Conservation (phyloP, 2,113 vertebrate species). For the Euleptes europaea region DNA sequence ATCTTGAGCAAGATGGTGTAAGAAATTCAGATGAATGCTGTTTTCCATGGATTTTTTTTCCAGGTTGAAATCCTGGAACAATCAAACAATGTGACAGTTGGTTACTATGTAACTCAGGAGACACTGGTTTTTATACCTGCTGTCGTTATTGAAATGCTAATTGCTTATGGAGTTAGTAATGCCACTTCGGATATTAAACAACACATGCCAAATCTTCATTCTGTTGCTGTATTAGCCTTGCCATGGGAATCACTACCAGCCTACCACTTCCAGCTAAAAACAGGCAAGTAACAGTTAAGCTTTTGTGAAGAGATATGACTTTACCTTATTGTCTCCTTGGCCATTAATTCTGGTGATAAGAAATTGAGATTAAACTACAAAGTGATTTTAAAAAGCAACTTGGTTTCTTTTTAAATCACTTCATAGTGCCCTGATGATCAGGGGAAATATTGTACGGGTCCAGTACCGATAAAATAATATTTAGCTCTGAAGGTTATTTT, state of each 20-base stretch:
- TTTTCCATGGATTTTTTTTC: conserved; percentile 6
- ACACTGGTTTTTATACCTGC: conserved; percentile 86
- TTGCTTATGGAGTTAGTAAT: conserved; percentile 83
- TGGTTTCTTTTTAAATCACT: neutral
- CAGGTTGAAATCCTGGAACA: conserved; percentile 91
- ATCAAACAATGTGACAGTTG: conserved; percentile 88
- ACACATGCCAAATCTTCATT: conserved; percentile 86
- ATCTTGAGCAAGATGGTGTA: neutral
- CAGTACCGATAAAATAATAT: neutral
- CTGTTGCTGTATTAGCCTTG: conserved; percentile 82
- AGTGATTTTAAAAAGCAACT: too few species aligned
- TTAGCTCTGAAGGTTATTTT: neutral
- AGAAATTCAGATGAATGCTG: neutral
- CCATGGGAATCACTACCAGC: conserved; percentile 86
- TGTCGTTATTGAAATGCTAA: conserved; percentile 82
- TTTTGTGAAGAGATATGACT: accelerated
- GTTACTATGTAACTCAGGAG: conserved; percentile 86
- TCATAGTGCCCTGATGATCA: neutral
- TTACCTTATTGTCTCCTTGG: accelerated
- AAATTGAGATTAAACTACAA: neutral
- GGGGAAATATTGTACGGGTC: accelerated
- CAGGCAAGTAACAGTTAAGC: conserved; percentile 78
- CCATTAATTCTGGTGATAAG: neutral
- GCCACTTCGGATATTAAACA: conserved; percentile 89
- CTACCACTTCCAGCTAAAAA: conserved; percentile 88